These are phyloP conservation scores for Hippocampus guttulatus DNA, from an alignment of 2,113 vertebrate genomes.

Conservation along the genomic window DNA sequence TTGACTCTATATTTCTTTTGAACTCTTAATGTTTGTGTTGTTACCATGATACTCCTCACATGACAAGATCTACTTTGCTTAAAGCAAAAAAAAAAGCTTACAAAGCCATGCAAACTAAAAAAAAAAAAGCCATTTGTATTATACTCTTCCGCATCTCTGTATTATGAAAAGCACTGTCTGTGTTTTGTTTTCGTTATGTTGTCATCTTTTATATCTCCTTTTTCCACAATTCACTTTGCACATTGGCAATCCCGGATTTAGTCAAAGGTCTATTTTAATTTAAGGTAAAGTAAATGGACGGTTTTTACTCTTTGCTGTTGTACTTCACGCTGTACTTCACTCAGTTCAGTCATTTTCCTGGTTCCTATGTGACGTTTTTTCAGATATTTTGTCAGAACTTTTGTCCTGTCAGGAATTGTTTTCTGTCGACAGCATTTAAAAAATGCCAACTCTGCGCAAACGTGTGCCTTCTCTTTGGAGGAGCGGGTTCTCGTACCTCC, in stretches of 20 bases:
- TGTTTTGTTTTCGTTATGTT: constrained; percentile 20
- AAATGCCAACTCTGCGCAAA: constrained; percentile 63
- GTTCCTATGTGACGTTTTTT: constrained; percentile 48
- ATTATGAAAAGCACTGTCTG: constrained; percentile 50
- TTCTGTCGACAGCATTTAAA: constrained; percentile 56
- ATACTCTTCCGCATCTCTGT: constrained; percentile 39
- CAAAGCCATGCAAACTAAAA: constrained; percentile 55
- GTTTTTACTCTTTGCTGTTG: constrained; percentile 48
- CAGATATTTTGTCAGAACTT: constrained; percentile 62
- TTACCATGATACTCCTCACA: constrained; percentile 26
- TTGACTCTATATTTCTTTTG: neutral
- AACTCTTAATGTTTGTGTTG: neutral
- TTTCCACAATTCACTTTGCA: constrained; percentile 54
- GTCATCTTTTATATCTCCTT: constrained; percentile 40
- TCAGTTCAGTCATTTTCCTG: constrained; percentile 51
- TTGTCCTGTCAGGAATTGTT: constrained; percentile 58
- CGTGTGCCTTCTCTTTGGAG: constrained; percentile 67
- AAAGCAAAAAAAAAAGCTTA: constrained; percentile 38
- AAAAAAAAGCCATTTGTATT: constrained; percentile 59
- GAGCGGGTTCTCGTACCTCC: constrained; percentile 37
- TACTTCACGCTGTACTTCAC: constrained; percentile 64
- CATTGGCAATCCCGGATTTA: constrained; percentile 17
- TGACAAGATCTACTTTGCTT: constrained; percentile 46
- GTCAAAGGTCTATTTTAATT: constrained; percentile 25
- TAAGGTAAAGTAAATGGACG: constrained; percentile 12